Evolutionary conservation across 2,888 invertebrate genomes (phyloP).

Genomic region (Entomobrya proxima): DNA sequence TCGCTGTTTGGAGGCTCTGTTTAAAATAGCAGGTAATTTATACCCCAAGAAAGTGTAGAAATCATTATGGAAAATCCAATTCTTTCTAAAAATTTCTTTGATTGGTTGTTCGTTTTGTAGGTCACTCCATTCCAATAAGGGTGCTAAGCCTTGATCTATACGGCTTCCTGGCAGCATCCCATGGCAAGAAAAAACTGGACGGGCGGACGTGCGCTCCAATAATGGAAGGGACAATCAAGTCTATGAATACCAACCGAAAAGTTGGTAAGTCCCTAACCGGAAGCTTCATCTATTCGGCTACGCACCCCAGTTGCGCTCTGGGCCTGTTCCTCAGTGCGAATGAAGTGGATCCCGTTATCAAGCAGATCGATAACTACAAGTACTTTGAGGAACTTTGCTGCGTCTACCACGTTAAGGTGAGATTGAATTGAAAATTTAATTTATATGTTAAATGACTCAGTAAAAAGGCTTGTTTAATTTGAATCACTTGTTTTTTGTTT

Average conservation of each 20-base stretch:
- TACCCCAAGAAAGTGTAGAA: neutral
- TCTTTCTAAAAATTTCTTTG: neutral
- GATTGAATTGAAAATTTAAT: neutral
- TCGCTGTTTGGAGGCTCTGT: neutral
- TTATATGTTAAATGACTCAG: neutral
- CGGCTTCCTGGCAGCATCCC: neutral
- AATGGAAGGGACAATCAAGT: neutral
- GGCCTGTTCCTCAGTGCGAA: constrained; percentile 5
- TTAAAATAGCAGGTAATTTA: neutral
- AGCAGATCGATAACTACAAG: constrained; percentile 41
- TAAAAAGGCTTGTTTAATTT: no score
- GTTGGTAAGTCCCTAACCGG: neutral
- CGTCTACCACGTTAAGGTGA: constrained; percentile 52
- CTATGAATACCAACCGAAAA: neutral
- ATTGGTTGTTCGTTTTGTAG: no score
- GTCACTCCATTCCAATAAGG: no score
- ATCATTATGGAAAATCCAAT: neutral
- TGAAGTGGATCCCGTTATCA: constrained; percentile 3
- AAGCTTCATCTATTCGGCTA: neutral
- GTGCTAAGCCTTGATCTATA: neutral
- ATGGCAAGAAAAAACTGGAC: no score
- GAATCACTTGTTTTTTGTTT: no score
- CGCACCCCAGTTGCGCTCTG: neutral
- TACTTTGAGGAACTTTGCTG: constrained; percentile 56
- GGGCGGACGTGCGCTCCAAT: no score